Evolutionary conservation across 2,888 invertebrate species (phyloP), one percentile per base, ranked within the genome.

Genomic region (Acanthosepion lycidas): DNA sequence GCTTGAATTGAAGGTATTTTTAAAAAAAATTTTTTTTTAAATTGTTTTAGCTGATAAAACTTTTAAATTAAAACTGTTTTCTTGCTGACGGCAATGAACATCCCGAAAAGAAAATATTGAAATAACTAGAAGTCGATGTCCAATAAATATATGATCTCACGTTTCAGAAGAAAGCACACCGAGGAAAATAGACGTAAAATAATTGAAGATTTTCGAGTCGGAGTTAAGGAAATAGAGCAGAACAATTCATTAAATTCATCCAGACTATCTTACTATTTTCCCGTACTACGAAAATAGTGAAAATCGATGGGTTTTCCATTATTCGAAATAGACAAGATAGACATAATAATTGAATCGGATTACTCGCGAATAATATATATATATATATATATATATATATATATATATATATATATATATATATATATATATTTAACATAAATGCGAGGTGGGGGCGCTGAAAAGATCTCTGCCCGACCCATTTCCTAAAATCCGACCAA

Each of bases 291-390:
- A 78, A 78, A 78, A 78, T 78, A 78, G 78, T 78, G 78, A n/a
- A 78, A 78, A 78, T 78, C 78, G 78, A 78, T 78, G 78, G 33
- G n/a, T 78, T 78, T n/a, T n/a, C 78, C n/a, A 78, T 78, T 78
- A n/a, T 78, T n/a, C 78, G n/a, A 78, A 33, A 33, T 78, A 78
- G 78, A 78, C 78, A 78, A n/a, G n/a, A 78, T 78, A 33, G 78
- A 78, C 78, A 78, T 33, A 78, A 78, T 78, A 78, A 78, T n/a
- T 78, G 78, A n/a, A 12, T 78, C 78, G n/a, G n/a, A 78, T 78
- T 78, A 78, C 78, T 33, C 78, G 78, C 12, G 33, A 78, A 78
- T n/a, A 78, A n/a, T 42, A 64, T 28, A 78, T 28, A 78, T 78
- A 23, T 28, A 23, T 28, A 23, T 26, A 55, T 8, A 78, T 9